phyloP scores from a whole-genome alignment of 1,140 invertebrate species.

The Globodera rostochiensis region DNA sequence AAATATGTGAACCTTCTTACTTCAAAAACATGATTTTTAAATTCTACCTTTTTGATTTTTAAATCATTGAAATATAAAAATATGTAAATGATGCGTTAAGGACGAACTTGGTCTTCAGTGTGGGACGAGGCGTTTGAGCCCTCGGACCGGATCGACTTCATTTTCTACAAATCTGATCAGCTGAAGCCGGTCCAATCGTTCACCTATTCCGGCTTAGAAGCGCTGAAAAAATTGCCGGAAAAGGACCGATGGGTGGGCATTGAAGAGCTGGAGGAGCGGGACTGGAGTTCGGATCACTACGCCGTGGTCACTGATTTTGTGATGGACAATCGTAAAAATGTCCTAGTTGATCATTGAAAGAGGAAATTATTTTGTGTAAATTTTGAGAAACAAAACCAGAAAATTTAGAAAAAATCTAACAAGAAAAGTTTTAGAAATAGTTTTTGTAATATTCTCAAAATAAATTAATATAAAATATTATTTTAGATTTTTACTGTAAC shows the following conservation, averaged over 20 bases:
- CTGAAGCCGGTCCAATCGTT: constrained; percentile 27
- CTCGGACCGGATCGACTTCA: constrained; percentile 28
- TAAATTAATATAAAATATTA: too few relatives aligned
- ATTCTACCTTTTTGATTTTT: too few relatives aligned
- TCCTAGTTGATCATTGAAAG: too few relatives aligned
- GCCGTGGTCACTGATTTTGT: constrained; percentile 31
- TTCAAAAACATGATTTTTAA: too few relatives aligned
- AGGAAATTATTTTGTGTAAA: too few relatives aligned
- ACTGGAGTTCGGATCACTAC: constrained; percentile 33
- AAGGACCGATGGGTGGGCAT: neutral
- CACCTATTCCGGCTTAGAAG: constrained; percentile 27
- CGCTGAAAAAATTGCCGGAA: constrained; percentile 20
- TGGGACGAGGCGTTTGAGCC: constrained; percentile 11
- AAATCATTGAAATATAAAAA: too few relatives aligned
- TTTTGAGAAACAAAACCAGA: too few relatives aligned
- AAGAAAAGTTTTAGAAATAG: too few relatives aligned
- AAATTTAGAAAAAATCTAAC: too few relatives aligned
- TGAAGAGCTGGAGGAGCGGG: constrained; percentile 13
- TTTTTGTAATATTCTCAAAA: too few relatives aligned
- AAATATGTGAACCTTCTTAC: too few relatives aligned
- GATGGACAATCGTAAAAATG: neutral
- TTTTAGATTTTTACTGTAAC: too few relatives aligned
- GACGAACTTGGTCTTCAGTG: constrained; percentile 23
- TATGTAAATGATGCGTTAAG: neutral
- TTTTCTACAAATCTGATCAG: constrained; percentile 32